Percentiles rank a stretch among this genome's conserved stretches.
phyloP scores from a whole-genome alignment of 2,113 vertebrate species.

The Lamprotornis superbus region DNA sequence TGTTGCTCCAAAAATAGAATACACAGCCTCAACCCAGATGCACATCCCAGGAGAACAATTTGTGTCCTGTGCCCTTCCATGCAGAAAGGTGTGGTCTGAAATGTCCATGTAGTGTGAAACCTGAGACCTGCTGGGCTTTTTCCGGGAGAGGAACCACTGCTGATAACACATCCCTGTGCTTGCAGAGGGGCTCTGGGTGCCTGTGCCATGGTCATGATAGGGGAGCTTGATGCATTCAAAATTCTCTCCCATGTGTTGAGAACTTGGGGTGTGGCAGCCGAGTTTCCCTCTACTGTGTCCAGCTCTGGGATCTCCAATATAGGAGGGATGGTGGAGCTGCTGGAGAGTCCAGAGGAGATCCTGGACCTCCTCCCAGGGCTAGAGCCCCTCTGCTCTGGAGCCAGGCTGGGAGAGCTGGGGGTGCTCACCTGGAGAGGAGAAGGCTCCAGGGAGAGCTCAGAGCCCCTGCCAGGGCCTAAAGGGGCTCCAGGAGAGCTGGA shows the following conservation, averaged over 20 bases:
- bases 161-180: neutral
- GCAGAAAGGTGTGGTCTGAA: constrained; percentile 27
- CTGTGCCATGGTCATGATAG: fast-evolving
- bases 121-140: constrained; percentile 74
- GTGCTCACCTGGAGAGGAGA: fast-evolving
- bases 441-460: neutral
- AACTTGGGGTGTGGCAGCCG: neutral
- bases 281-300: neutral
- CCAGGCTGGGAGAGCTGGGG: neutral
- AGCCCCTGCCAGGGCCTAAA: neutral
- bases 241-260: too few relatives aligned
- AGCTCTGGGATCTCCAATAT: neutral
- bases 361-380: fast-evolving
- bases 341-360: neutral
- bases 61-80: constrained; percentile 70
- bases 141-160: neutral
- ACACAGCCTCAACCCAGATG: constrained; percentile 61
- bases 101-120: constrained; percentile 49
- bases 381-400: neutral
- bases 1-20: constrained; percentile 72
- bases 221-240: neutral
- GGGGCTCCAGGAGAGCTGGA: neutral
- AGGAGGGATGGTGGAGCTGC: neutral
- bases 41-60: constrained; percentile 63
- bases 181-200: neutral